Percentiles rank a stretch among this genome's conserved stretches.
phyloP scores from a whole-genome alignment of 2,888 invertebrate genomes.

The Lepidochitona cinerea region DNA sequence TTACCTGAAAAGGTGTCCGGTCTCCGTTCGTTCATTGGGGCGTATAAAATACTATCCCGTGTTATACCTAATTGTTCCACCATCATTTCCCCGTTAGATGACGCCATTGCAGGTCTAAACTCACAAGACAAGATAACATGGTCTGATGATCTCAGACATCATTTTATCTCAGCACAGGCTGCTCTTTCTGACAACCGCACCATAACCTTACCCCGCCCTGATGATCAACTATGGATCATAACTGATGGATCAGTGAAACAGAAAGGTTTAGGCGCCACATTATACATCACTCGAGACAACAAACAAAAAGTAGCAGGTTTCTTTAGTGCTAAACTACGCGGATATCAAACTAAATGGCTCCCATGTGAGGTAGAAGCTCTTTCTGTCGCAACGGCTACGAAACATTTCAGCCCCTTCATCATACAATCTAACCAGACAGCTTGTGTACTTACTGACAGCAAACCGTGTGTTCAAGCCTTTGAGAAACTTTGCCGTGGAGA shows the following conservation, averaged over 20 bases:
- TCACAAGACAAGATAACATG: conserved; percentile 31
- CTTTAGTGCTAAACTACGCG: conserved; percentile 16
- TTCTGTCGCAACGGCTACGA: conserved; percentile 31
- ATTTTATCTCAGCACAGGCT: conserved; percentile 19
- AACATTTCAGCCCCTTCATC: conserved; percentile 42
- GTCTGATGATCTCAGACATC: conserved; percentile 19
- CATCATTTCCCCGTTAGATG: conserved; percentile 26
- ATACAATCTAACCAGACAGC: conserved; percentile 30
- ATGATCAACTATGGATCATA: conserved; percentile 22
- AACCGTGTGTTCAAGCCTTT: conserved; percentile 40
- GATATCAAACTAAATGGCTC: conserved; percentile 36
- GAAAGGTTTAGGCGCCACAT: too few species aligned
- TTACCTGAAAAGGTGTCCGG: too few species aligned
- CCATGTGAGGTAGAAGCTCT: conserved; percentile 45
- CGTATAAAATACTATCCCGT: conserved; percentile 27
- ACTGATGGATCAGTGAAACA: too few species aligned
- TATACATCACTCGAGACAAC: conserved; percentile 8
- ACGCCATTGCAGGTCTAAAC: conserved; percentile 19
- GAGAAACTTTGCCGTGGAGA: conserved; percentile 36
- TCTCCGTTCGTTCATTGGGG: conserved; percentile 29
- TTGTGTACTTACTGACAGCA: conserved; percentile 36
- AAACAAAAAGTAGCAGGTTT: conserved; percentile 14
- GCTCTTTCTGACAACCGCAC: conserved; percentile 4
- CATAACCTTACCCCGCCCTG: conserved; percentile 16
- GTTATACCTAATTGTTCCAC: conserved; percentile 26